Evolutionary conservation across 2,888 invertebrate species (phyloP), one percentile per base, ranked within the genome.

Genomic region (Eupithecia inturbata): DNA sequence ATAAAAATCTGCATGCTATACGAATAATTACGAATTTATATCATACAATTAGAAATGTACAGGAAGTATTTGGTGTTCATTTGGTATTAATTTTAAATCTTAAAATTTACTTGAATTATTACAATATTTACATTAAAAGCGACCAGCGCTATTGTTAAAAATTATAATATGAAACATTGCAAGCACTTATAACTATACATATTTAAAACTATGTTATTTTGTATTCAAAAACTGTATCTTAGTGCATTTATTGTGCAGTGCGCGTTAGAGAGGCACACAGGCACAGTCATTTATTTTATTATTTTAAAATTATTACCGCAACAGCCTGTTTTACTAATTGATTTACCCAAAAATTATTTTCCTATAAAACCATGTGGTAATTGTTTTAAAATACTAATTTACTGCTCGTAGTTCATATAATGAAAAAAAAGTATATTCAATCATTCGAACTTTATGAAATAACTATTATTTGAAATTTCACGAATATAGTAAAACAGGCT

Each of bases 211-310:
- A 14, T 39, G 69, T 64, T 71, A 33, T 78, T 78, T 71, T 74
- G 31, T 78, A 78, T 79, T 60, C 79, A 79, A 76, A 81, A 19
- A 68, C 26, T 70, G 36, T 70, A 64, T 73, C 79, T 74, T 80
- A 81, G 82, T 85, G 84, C 85, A 83, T 83, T 83, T 91, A 88
- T 90, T 88, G 87, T 85, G 83, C 83, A 86, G 92, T 93, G 92
- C 92, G 88, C 85, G 84, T 84, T 86, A 83, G 88, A 88, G 91
- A 93, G 93, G 93, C 93, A 93, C 92, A 86, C 88, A 90, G 91
- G 90, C 91, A 92, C 91, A 92, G 92, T 93, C 91, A 88, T 89
- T 86, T 67, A 78, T 83, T 86, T 74, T 72, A 57, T 69, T 60
- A 33, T 70, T 70, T 41, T 36, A 45, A 49, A 49, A 67, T 53